Evolutionary conservation across 2,113 vertebrate genomes (phyloP).

Genomic region (Grallaria varia): DNA sequence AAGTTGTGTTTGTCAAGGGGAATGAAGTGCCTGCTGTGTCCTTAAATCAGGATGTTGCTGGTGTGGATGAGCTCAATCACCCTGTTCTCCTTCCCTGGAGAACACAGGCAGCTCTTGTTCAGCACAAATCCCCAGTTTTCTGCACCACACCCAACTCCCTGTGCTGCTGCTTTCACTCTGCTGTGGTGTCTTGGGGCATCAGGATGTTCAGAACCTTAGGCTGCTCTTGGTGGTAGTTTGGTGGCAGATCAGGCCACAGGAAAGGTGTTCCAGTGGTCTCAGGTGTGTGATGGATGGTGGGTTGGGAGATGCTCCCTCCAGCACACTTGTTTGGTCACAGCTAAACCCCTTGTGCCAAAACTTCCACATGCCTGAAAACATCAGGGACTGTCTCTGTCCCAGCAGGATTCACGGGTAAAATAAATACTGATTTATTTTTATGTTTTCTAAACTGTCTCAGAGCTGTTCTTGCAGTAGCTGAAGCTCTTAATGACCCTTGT

Average conservation of each 20-base stretch:
- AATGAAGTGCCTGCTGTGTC: background rate
- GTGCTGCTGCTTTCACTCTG: background rate
- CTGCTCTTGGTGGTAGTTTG: background rate
- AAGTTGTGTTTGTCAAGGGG: background rate
- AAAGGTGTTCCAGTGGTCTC: background rate
- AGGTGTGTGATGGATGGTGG: background rate
- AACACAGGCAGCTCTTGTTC: background rate
- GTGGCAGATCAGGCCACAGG: background rate
- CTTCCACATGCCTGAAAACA: background rate
- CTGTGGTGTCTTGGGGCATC: background rate
- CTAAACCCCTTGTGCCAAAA: background rate
- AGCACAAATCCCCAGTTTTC: background rate
- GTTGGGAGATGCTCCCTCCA: background rate
- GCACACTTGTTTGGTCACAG: background rate
- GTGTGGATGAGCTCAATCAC: background rate
- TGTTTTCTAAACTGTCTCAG: background rate
- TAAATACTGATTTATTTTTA: background rate
- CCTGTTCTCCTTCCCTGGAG: background rate
- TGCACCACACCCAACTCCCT: background rate
- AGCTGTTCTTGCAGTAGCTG: background rate
- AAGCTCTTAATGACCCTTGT: fast-evolving
- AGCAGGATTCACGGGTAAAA: background rate
- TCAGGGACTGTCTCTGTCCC: background rate
- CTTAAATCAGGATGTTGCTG: background rate
- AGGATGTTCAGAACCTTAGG: background rate